Conservation (phyloP, 2,113 vertebrate genomes). For the Mugil cephalus region DNA sequence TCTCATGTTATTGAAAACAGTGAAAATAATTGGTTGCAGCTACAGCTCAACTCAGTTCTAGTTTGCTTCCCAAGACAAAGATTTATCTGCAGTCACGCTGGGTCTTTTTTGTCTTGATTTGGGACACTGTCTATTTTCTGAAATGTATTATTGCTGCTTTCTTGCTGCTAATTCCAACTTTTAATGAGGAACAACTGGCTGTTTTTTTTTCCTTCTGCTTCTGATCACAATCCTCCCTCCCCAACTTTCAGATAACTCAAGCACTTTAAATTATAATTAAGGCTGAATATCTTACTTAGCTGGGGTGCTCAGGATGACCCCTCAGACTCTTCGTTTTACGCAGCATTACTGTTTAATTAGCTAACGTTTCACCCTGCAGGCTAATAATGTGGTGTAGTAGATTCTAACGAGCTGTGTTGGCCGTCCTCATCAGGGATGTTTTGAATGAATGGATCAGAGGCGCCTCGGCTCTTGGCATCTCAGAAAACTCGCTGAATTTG, state of each 20-base stretch:
- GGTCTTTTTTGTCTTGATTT: too few species aligned
- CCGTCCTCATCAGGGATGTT: slow-evolving; percentile 4
- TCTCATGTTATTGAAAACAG: too few species aligned
- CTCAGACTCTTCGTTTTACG: slow-evolving; percentile 42
- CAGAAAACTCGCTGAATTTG: slow-evolving; percentile 5
- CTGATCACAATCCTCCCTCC: too few species aligned
- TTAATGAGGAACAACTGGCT: too few species aligned
- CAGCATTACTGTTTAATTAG: slow-evolving; percentile 34
- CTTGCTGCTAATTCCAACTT: too few species aligned
- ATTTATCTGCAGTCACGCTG: too few species aligned
- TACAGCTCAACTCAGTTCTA: too few species aligned
- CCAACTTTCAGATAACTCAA: too few species aligned
- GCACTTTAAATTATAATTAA: too few species aligned
- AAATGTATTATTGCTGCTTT: not conserved
- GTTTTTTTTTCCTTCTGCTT: too few species aligned
- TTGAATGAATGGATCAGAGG: slow-evolving; percentile 5
- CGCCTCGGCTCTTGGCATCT: slow-evolving; percentile 10
- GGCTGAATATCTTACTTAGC: not conserved
- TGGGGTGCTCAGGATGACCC: not conserved
- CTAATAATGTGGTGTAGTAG: not conserved
- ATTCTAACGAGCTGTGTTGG: not conserved
- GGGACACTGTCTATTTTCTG: not conserved
- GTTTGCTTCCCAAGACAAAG: too few species aligned
- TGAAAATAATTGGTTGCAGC: too few species aligned
- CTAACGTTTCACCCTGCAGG: slow-evolving; percentile 20